phyloP scores from a whole-genome alignment of 2,113 vertebrate species.

The Hylia prasina region DNA sequence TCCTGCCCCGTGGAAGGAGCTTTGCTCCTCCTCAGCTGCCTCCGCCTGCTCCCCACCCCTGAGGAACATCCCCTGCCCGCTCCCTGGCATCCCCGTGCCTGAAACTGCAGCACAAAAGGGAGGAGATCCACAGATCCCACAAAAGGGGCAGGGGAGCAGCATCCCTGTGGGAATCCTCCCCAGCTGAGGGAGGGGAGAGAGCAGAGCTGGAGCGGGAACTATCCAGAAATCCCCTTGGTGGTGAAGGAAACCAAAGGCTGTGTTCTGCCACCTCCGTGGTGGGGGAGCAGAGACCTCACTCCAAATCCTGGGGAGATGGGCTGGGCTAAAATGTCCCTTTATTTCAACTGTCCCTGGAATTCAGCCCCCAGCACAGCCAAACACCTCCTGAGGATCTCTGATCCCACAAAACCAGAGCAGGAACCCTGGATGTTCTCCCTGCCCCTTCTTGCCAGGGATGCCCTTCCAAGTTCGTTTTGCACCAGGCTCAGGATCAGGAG shows the following conservation, averaged over 20 bases:
- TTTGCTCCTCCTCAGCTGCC: neutral
- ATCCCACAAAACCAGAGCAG: neutral
- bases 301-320: neutral
- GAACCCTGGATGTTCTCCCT: neutral
- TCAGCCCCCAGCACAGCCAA: neutral
- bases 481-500: neutral
- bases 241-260: neutral
- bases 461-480: neutral
- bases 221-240: neutral
- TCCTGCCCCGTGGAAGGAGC: neutral
- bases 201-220: neutral
- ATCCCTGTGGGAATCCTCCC: neutral
- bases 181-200: fast-evolving
- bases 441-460: neutral
- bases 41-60: neutral
- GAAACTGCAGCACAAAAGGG: neutral
- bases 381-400: neutral
- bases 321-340: neutral
- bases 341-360: neutral
- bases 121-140: neutral
- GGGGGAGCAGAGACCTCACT: neutral
- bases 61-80: neutral
- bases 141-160: neutral
- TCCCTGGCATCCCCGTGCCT: neutral
- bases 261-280: neutral